phyloP scores from a whole-genome alignment of 2,113 vertebrate species.

The Polyodon spathula region DNA sequence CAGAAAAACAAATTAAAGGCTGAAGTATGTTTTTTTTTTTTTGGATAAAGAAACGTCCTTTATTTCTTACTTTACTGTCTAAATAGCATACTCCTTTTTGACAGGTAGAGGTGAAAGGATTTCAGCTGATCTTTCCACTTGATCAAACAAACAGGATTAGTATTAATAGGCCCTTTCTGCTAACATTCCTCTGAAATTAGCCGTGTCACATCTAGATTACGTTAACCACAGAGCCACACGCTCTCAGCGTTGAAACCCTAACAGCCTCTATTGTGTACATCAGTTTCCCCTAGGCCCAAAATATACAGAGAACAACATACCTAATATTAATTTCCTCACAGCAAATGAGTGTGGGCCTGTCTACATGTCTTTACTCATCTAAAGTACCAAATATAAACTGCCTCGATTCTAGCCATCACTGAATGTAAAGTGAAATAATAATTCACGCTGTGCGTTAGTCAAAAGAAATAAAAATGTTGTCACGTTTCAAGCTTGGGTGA shows the following conservation, averaged over 20 bases:
- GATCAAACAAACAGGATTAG: not conserved
- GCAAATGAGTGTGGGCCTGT: conserved; percentile 7
- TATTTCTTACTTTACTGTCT: no score
- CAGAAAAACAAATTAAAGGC: no score
- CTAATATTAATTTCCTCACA: conserved; percentile 16
- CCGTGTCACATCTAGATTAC: conserved; percentile 11
- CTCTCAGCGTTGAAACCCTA: not conserved
- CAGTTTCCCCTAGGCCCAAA: conserved; percentile 9
- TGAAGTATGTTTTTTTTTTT: no score
- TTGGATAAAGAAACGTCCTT: no score
- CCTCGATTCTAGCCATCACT: not conserved
- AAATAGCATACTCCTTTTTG: no score
- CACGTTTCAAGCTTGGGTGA: no score
- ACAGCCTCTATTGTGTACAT: conserved; percentile 8
- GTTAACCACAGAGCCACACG: not conserved
- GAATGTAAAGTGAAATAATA: conserved; percentile 24
- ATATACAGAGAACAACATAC: conserved; percentile 17
- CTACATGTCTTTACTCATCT: conserved; percentile 23
- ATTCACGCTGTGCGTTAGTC: conserved; percentile 11
- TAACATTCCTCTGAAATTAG: not conserved
- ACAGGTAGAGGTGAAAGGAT: no score
- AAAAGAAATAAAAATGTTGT: no score
- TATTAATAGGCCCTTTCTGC: not conserved
- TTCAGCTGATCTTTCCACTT: conserved; percentile 3
- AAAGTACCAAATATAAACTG: conserved; percentile 14